These are phyloP conservation scores for Dorcus hopei DNA, from an alignment of 2,888 invertebrate species.

Conservation along the genomic window DNA sequence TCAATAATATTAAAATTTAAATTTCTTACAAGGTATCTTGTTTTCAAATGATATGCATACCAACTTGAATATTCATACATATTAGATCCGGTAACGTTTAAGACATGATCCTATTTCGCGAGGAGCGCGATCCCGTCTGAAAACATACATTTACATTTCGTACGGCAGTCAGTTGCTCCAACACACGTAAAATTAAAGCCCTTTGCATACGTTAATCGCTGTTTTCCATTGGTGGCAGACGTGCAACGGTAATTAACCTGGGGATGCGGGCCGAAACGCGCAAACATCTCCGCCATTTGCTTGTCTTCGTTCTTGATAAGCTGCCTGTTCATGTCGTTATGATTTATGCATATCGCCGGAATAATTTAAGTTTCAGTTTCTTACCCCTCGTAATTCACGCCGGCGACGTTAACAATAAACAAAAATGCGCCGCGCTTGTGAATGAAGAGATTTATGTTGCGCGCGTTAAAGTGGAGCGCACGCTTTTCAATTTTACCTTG, in stretches of 20 bases:
- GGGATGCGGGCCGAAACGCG: conserved; percentile 10
- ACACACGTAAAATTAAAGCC: conserved; percentile 25
- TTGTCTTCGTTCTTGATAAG: conserved; percentile 1
- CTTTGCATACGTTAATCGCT: conserved; percentile 25
- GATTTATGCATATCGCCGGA: not conserved
- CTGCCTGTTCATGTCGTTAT: conserved; percentile 3
- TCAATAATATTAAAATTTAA: not conserved
- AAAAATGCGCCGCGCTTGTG: not conserved
- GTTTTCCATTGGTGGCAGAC: conserved; percentile 27
- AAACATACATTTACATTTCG: conserved; percentile 33
- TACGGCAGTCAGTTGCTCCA: conserved; percentile 31
- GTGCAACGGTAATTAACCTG: conserved; percentile 31
- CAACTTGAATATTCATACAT: too few relatives aligned
- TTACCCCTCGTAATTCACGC: not conserved
- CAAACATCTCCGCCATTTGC: conserved; percentile 5
- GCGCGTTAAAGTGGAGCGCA: not conserved
- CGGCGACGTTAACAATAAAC: not conserved
- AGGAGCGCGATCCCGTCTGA: conserved; percentile 27
- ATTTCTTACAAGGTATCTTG: too few relatives aligned
- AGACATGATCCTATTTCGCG: conserved; percentile 33
- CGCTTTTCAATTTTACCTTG: too few relatives aligned
- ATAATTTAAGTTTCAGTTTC: conserved; percentile 3
- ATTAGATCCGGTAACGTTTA: conserved; percentile 8
- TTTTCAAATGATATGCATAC: too few relatives aligned
- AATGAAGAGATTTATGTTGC: not conserved